Percentiles rank a stretch among this genome's conserved stretches.
Evolutionary conservation across 2,797 vertebrate species (phyloP).

Genomic region (Cossypha heuglini): DNA sequence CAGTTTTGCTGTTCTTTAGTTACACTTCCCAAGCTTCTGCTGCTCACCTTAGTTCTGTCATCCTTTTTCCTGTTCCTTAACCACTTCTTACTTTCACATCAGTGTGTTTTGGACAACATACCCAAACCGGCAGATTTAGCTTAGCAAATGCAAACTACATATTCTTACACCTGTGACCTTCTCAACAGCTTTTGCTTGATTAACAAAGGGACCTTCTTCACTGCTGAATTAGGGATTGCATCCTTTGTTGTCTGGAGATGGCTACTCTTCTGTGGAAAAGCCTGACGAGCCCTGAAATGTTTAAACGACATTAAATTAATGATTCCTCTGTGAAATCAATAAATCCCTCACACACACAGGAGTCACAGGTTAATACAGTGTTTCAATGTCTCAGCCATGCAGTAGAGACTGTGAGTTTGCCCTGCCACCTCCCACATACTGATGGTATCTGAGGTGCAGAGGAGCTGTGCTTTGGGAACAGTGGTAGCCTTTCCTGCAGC

Average conservation of each 20-base stretch:
- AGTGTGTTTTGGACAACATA: not conserved
- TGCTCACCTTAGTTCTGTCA: not conserved
- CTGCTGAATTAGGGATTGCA: not conserved
- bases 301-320: not conserved
- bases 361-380: not conserved
- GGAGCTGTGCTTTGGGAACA: not conserved
- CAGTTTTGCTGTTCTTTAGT: not conserved
- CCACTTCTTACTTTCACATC: not conserved
- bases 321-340: not conserved
- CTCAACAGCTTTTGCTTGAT: not conserved
- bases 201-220: not conserved
- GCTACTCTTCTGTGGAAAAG: not conserved
- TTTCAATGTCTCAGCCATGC: not conserved
- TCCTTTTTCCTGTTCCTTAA: not conserved
- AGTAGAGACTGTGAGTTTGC: not conserved
- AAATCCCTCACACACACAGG: rapidly evolving
- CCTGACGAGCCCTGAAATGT: not conserved
- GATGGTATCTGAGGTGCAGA: not conserved
- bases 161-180: not conserved
- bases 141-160: rapidly evolving
- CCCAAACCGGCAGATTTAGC: not conserved
- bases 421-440: not conserved
- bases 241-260: not conserved
- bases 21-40: not conserved
- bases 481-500: not conserved